Evolutionary conservation across 2,888 invertebrate genomes (phyloP), one percentile per base, ranked within the genome.

Genomic region (Ashinkailepas kermadecensis): DNA sequence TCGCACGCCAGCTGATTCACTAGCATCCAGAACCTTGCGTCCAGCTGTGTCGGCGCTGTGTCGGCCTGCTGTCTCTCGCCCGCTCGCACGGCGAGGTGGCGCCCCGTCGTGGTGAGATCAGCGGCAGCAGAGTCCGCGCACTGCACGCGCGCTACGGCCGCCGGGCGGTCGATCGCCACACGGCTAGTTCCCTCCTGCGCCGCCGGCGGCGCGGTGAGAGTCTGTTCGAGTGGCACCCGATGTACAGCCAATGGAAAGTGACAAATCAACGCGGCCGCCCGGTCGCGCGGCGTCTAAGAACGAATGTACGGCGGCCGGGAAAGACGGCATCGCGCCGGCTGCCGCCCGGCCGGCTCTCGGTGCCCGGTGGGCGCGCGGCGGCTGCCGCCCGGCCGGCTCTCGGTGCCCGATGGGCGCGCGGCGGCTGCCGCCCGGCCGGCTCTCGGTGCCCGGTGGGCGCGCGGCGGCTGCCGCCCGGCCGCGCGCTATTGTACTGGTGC

Each of bases 171-270:
- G 9, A 8, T 12, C 23, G 65, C 23, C 23, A 10, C n/a, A 65
- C 65, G n/a, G 23, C n/a, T 9, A 23, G 23, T 65, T 13, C 18
- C n/a, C 23, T 23, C 23, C 65, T n/a, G 8, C 65, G 65, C 65
- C 65, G 65, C 65, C 65, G 65, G n/a, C 23, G 23, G n/a, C 65
- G 23, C 23, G 8, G 11, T 6, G 18, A 2, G 39, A 39, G 13
- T 9, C 39, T 11, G 25, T 39, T 59, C 59, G 59, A 18, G 23
- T 74, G 74, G 54, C 74, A 74, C 56, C 74, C 70, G 21, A 39
- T 39, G 54, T 74, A 74, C 74, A 74, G 74, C 74, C 74, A 74
- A 74, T 74, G 74, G 54, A 74, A 74, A 74, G 74, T 74, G 74
- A 74, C 56, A 74, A 39, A 54, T 56, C 74, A 23, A 65, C 65